Evolutionary conservation across 2,113 vertebrate genomes (phyloP).

Genomic region (Todiramphus chloris): DNA sequence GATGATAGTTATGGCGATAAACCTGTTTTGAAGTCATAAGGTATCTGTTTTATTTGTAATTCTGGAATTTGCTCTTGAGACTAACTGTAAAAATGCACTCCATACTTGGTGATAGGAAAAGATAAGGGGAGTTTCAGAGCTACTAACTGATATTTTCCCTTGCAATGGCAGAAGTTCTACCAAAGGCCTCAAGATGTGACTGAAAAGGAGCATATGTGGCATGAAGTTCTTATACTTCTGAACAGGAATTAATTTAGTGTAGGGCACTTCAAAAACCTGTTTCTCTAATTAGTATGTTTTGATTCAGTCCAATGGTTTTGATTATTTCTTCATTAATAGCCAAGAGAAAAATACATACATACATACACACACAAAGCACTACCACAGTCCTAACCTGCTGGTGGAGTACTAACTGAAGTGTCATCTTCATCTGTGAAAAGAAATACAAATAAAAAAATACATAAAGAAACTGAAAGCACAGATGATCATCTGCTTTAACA

Average conservation of each 20-base stretch:
- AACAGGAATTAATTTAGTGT: neutral
- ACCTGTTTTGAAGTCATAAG: neutral
- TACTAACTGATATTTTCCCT: neutral
- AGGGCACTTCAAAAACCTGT: neutral
- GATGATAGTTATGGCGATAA: neutral
- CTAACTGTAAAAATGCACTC: neutral
- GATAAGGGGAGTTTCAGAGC: neutral
- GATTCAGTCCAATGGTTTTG: neutral
- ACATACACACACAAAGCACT: constrained; percentile 46
- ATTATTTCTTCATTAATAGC: neutral
- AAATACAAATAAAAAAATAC: constrained; percentile 70
- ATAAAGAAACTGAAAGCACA: constrained; percentile 62
- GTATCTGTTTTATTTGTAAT: neutral
- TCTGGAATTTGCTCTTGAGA: neutral
- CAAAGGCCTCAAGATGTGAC: neutral
- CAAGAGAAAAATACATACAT: constrained; percentile 54
- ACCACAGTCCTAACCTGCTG: constrained; percentile 78
- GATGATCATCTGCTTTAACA: constrained; percentile 34
- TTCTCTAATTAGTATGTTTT: neutral
- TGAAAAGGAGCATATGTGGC: neutral
- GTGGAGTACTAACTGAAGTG: constrained; percentile 68
- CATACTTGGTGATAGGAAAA: neutral
- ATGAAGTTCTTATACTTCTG: neutral
- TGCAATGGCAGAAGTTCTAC: neutral
- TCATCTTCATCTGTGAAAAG: constrained; percentile 85